Evolutionary conservation across 2,888 invertebrate species (phyloP).

Genomic region (Drosophila ustulata): DNA sequence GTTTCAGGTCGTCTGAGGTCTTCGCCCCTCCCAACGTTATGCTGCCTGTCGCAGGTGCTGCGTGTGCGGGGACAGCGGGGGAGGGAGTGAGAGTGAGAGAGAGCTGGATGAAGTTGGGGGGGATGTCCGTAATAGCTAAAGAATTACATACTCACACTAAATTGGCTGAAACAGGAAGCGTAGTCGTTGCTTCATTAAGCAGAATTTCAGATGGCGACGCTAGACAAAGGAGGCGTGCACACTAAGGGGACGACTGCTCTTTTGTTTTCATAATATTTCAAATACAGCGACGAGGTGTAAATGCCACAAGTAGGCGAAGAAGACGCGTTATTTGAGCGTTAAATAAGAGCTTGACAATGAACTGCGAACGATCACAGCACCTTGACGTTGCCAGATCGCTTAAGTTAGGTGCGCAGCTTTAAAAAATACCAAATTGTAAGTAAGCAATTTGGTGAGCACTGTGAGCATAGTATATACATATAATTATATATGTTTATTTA

Average conservation of each 20-base stretch:
- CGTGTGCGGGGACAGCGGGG: neutral
- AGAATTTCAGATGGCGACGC: conserved; percentile 76
- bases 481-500: neutral
- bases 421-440: neutral
- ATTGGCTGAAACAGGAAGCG: conserved; percentile 83
- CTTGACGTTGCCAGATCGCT: neutral
- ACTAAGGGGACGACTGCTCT: conserved; percentile 6
- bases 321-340: neutral
- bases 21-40: conserved; percentile 3
- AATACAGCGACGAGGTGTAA: conserved; percentile 18
- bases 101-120: conserved; percentile 8
- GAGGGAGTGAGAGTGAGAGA: neutral
- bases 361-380: conserved; percentile 1
- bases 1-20: conserved; percentile 42
- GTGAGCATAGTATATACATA: neutral
- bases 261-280: conserved; percentile 13
- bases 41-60: conserved; percentile 68
- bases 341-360: neutral
- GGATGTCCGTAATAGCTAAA: conserved; percentile 82
- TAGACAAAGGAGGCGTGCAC: conserved; percentile 49
- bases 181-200: conserved; percentile 82
- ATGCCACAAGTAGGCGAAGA: neutral
- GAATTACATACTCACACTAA: conserved; percentile 84
- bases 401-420: no score
- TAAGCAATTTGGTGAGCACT: no score